These are phyloP conservation scores for Cryptocheilus praepositus DNA, from an alignment of 2,888 invertebrate genomes.

Conservation along the genomic window DNA sequence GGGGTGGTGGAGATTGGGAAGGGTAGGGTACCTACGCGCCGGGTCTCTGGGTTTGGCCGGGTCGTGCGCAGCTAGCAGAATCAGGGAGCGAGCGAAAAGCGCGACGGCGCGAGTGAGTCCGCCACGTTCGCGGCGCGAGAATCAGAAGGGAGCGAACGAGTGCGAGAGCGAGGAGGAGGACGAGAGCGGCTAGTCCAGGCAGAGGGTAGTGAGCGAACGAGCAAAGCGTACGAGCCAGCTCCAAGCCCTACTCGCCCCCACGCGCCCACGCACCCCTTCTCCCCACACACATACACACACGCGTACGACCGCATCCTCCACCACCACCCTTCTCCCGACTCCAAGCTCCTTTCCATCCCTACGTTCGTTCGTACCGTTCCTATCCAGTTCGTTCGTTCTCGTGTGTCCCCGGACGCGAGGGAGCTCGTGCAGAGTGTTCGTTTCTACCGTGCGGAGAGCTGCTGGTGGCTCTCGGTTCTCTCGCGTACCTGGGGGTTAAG, in stretches of 20 bases:
- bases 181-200: constrained; percentile 17
- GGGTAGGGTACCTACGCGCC: constrained; percentile 59
- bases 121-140: not conserved
- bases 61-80: constrained; percentile 57
- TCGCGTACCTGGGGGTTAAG: not conserved
- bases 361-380: constrained; percentile 23
- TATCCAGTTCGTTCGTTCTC: constrained; percentile 38
- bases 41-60: constrained; percentile 65
- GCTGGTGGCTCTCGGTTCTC: not conserved
- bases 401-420: constrained; percentile 32
- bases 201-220: constrained; percentile 7
- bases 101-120: constrained; percentile 19
- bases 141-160: constrained; percentile 14
- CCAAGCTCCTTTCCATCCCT: constrained; percentile 41
- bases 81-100: constrained; percentile 20
- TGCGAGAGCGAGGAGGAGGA: constrained; percentile 20
- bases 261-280: constrained; percentile 39
- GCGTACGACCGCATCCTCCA: constrained; percentile 32
- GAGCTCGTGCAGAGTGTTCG: constrained; percentile 39
- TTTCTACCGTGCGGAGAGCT: not conserved
- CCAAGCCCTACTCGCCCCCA: constrained; percentile 33
- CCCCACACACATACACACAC: constrained; percentile 18
- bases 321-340: constrained; percentile 36
- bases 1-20: constrained; percentile 49
- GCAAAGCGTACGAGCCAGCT: constrained; percentile 32